Evolutionary conservation across 2,113 vertebrate genomes (phyloP).

Genomic region (Rhizomys pruinosus): DNA sequence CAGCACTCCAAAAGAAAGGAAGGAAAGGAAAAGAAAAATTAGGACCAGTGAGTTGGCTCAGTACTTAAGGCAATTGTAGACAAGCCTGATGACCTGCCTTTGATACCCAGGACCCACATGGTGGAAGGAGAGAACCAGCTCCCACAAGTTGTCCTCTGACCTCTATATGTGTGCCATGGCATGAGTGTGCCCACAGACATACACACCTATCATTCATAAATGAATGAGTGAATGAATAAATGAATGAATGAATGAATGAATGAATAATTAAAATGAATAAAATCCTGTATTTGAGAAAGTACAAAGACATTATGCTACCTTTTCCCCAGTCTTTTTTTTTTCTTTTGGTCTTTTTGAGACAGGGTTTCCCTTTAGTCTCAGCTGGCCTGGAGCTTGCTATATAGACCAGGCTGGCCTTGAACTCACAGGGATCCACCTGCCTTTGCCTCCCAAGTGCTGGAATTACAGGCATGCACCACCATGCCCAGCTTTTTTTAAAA

Average conservation of each 20-base stretch:
- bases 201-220: too few relatives aligned
- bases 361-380: too few relatives aligned
- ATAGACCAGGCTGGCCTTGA: too few relatives aligned
- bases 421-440: too few relatives aligned
- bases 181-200: background rate
- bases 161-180: too few relatives aligned
- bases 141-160: background rate
- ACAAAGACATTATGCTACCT: background rate
- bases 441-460: too few relatives aligned
- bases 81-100: background rate
- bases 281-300: background rate
- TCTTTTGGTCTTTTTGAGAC: too few relatives aligned
- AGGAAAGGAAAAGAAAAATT: background rate
- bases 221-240: background rate
- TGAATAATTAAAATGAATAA: background rate
- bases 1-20: background rate
- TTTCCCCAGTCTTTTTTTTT: constrained; percentile 10
- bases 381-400: too few relatives aligned
- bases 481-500: too few relatives aligned
- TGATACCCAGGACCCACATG: background rate
- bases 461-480: too few relatives aligned
- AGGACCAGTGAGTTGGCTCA: background rate
- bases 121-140: background rate
- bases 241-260: background rate
- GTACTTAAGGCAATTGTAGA: too few relatives aligned